Evolutionary conservation across 2,888 invertebrate species (phyloP).

Genomic region (Chrysomela aeneicollis): DNA sequence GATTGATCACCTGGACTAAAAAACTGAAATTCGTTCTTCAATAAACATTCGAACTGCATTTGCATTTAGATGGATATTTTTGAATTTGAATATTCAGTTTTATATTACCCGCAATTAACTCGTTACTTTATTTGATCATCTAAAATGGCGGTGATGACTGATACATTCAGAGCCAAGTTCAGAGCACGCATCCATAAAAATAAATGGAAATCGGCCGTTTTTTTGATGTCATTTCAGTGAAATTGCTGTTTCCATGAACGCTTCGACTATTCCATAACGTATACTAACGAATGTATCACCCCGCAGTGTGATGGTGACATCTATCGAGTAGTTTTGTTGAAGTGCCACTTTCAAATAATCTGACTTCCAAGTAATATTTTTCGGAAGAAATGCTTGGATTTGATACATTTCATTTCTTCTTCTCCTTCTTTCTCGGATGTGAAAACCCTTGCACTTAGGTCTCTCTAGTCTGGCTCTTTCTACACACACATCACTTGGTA

Average conservation of each 20-base stretch:
- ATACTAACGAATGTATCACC: neutral
- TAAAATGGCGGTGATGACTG: neutral
- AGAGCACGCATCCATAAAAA: neutral
- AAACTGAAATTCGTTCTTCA: constrained; percentile 36
- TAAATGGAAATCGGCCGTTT: neutral
- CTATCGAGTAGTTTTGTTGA: too few species aligned
- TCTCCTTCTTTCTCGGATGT: too few species aligned
- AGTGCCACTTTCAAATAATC: too few species aligned
- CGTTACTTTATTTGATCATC: constrained; percentile 21
- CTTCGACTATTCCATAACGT: neutral
- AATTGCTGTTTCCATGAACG: neutral
- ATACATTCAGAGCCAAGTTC: neutral
- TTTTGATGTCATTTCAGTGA: neutral
- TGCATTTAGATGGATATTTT: constrained; percentile 56
- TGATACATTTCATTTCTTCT: too few species aligned
- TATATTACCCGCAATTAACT: constrained; percentile 44
- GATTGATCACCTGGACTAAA: neutral
- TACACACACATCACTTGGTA: too few species aligned
- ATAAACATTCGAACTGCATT: constrained; percentile 52
- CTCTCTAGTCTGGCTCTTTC: too few species aligned
- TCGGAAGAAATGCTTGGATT: too few species aligned
- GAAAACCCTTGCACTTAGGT: too few species aligned
- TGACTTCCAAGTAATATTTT: too few species aligned
- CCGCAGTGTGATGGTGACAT: too few species aligned
- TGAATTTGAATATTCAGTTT: constrained; percentile 48